phyloP scores from a whole-genome alignment of 64 coral and sea anemone species.

The Catalaphyllia jardinei region DNA sequence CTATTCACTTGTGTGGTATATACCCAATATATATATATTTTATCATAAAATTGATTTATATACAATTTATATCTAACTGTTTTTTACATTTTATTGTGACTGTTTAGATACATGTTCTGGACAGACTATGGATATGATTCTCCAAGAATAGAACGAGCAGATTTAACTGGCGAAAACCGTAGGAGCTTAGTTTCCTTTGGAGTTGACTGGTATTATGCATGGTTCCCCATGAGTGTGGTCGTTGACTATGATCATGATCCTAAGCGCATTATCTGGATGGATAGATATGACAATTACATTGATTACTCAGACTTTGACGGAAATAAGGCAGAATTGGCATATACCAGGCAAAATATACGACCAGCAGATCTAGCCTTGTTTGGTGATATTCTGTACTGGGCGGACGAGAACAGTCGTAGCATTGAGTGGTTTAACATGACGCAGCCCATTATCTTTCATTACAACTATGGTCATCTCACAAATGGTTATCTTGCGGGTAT shows the following conservation, averaged over 20 bases:
- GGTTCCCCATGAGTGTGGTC: slow-evolving; percentile 33
- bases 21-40: too few species aligned
- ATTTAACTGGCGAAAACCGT: slow-evolving; percentile 34
- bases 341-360: not conserved
- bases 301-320: slow-evolving; percentile 45
- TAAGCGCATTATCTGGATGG: slow-evolving; percentile 33
- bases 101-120: slow-evolving; percentile 37
- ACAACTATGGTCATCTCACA: slow-evolving; percentile 7
- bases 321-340: not conserved
- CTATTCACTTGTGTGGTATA: too few species aligned
- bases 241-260: slow-evolving; percentile 37
- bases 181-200: not conserved
- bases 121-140: slow-evolving; percentile 9
- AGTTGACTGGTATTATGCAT: not conserved
- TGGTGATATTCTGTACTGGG: slow-evolving; percentile 22
- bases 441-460: not conserved
- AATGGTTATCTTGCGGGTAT: not conserved
- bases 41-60: too few species aligned
- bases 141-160: slow-evolving; percentile 45
- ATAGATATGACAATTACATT: slow-evolving; percentile 17
- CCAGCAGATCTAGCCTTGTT: slow-evolving; percentile 47
- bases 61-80: too few species aligned
- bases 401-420: slow-evolving; percentile 17
- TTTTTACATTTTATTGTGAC: not conserved
- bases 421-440: slow-evolving; percentile 38